These are phyloP conservation scores for Pomacea canaliculata DNA, from an alignment of 2,888 invertebrate genomes.

Conservation along the genomic window DNA sequence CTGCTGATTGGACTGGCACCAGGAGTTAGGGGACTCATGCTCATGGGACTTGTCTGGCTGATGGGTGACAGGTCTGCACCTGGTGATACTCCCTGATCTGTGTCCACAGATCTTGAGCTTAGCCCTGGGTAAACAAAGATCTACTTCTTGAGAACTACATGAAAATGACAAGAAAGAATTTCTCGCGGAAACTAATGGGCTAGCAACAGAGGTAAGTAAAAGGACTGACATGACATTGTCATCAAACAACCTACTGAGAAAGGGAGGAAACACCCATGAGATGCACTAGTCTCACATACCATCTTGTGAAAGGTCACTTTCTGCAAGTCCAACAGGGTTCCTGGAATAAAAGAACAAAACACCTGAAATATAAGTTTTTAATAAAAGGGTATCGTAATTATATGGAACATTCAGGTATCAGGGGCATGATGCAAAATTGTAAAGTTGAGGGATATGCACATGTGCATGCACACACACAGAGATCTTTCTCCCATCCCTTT, in stretches of 20 bases:
- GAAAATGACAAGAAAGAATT: not conserved
- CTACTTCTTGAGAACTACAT: not conserved
- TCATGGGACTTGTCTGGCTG: conserved; percentile 67
- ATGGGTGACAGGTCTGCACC: conserved; percentile 66
- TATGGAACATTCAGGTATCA: no score
- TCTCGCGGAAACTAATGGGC: no score
- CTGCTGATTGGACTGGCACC: conserved; percentile 64
- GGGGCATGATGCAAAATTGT: no score
- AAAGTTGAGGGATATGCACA: no score
- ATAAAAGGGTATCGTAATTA: no score
- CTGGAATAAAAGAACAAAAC: conserved; percentile 36
- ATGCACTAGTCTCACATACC: conserved; percentile 40
- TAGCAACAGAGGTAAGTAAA: no score
- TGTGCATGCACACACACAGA: no score
- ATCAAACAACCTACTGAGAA: no score
- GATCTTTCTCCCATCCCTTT: no score
- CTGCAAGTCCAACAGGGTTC: conserved; percentile 55
- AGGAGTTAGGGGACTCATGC: conserved; percentile 66
- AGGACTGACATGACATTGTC: not conserved
- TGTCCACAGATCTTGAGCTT: conserved; percentile 52
- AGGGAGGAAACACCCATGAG: no score
- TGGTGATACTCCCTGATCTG: conserved; percentile 37
- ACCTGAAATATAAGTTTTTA: no score
- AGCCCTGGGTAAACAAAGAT: conserved; percentile 39
- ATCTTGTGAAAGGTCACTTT: conserved; percentile 65